Evolutionary conservation across 1,140 invertebrate genomes (phyloP).

Genomic region (Calliphora vicina): DNA sequence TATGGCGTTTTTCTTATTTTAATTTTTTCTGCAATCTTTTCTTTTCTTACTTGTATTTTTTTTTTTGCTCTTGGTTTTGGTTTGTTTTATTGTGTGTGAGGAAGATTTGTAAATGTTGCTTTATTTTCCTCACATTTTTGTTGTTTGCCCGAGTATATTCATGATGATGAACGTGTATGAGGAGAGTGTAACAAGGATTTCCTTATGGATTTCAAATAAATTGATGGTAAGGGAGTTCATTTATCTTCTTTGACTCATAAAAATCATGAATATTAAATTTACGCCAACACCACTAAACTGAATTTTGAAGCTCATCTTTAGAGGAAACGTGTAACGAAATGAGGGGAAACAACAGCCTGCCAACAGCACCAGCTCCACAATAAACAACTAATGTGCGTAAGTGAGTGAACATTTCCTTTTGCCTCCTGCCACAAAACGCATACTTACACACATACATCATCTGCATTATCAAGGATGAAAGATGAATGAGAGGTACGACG

Average conservation of each 20-base stretch:
- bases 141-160: too few species aligned
- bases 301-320: background rate
- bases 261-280: slow-evolving; percentile 62
- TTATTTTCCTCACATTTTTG: background rate
- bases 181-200: background rate
- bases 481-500: background rate
- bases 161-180: background rate
- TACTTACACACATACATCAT: background rate
- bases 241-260: slow-evolving; percentile 62
- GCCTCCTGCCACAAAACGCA: background rate
- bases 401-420: too few species aligned
- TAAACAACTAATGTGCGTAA: too few species aligned
- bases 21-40: background rate
- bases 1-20: background rate
- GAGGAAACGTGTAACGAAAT: background rate
- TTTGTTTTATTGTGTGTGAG: background rate
- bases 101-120: background rate
- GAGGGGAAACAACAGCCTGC: background rate
- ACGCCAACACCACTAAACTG: background rate
- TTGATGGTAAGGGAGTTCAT: slow-evolving; percentile 43
- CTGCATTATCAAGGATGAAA: background rate
- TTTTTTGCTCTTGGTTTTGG: background rate
- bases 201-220: slow-evolving; percentile 29
- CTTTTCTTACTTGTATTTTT: slow-evolving; percentile 9
- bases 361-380: background rate